Percentiles rank a stretch among this genome's conserved stretches.
These are phyloP conservation scores for Dendropsophus ebraccatus DNA, from an alignment of 2,113 vertebrate species.

Conservation along the genomic window DNA sequence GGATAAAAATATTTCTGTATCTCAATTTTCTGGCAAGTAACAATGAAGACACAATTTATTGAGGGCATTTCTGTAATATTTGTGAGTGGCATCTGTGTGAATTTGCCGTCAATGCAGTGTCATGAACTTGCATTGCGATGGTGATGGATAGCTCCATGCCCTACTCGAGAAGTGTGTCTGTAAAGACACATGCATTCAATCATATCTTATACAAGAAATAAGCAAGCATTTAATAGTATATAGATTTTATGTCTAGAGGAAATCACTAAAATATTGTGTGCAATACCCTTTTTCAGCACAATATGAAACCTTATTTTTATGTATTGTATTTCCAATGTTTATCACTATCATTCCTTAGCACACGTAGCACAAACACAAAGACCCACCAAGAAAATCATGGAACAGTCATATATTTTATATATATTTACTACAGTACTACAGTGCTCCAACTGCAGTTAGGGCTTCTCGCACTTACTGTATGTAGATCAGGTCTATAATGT, in stretches of 20 bases:
- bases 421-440: background rate
- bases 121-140: background rate
- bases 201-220: constrained; percentile 48
- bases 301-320: constrained; percentile 37
- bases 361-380: background rate
- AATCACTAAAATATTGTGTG: constrained; percentile 33
- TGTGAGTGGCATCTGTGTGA: background rate
- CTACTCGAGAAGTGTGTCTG: constrained; percentile 11
- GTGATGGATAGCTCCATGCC: constrained; percentile 27
- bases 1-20: too few species aligned
- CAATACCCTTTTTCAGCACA: background rate
- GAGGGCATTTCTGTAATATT: background rate
- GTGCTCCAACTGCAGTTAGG: background rate
- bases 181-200: constrained; percentile 29
- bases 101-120: background rate
- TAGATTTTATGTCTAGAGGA: constrained; percentile 34
- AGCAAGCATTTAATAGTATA: constrained; percentile 44
- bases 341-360: background rate
- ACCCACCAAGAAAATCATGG: background rate
- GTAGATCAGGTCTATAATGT: too few species aligned
- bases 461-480: background rate
- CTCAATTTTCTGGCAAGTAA: too few species aligned
- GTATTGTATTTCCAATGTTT: background rate
- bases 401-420: too few species aligned
- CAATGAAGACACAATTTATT: background rate